These are phyloP conservation scores for Tetragonula clypearis DNA, from an alignment of 1,140 invertebrate genomes.

Conservation along the genomic window DNA sequence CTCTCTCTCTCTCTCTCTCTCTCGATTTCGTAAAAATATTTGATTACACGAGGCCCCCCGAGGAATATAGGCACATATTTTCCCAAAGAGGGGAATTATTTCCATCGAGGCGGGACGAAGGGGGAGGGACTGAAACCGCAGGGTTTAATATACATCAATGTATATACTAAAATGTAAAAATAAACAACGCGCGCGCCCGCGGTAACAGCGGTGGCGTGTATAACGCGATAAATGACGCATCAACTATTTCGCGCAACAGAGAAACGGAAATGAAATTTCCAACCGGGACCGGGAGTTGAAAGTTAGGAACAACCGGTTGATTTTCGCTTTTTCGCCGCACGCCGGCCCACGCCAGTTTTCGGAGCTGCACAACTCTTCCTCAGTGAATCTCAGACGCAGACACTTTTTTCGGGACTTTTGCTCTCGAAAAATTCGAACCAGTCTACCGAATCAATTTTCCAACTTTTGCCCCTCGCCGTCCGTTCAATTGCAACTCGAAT, in stretches of 20 bases:
- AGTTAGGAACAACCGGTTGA: constrained; percentile 8
- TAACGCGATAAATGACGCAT: constrained; percentile 3
- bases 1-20: background rate
- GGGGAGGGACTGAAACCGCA: background rate
- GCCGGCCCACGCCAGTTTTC: constrained; percentile 3
- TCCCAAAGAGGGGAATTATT: background rate
- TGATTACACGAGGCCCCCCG: background rate
- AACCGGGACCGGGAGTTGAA: background rate
- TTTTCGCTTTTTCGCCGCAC: constrained; percentile 13
- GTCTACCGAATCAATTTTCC: background rate
- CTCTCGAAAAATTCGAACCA: background rate
- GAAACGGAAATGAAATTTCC: constrained; percentile 46
- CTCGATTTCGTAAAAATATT: background rate
- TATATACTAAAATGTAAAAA: background rate
- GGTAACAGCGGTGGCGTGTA: background rate
- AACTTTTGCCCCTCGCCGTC: no score
- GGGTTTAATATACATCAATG: background rate
- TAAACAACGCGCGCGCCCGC: background rate
- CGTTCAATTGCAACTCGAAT: no score
- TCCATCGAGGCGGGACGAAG: background rate
- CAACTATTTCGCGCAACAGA: constrained; percentile 20
- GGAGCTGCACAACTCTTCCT: background rate
- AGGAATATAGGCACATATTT: background rate
- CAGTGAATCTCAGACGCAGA: background rate
- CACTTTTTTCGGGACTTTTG: background rate